phyloP scores from a whole-genome alignment of 2,113 vertebrate species.

The Larimichthys crocea region DNA sequence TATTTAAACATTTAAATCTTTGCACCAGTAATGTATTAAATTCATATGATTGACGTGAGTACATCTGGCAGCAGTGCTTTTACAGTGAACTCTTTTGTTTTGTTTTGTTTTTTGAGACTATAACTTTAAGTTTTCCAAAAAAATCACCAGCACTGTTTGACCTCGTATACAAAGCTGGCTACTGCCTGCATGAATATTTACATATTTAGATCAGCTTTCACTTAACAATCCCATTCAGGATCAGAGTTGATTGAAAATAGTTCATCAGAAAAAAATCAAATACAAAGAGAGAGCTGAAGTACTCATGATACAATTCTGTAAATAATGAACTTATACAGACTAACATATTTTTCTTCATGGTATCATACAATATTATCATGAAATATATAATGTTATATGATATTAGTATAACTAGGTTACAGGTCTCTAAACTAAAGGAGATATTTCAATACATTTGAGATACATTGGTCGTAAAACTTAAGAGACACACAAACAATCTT shows the following conservation, averaged over 20 bases:
- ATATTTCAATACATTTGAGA: not conserved
- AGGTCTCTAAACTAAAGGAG: not conserved
- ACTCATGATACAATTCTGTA: not conserved
- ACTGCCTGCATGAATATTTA: not conserved
- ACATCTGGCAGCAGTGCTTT: not conserved
- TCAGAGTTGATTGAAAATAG: not conserved
- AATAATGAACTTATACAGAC: not conserved
- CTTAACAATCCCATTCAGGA: not conserved
- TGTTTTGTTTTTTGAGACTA: not conserved
- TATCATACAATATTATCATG: not conserved
- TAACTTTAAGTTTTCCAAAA: not conserved
- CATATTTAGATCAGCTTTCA: slow-evolving; percentile 5
- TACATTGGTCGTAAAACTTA: not conserved
- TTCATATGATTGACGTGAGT: not conserved
- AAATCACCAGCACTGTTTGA: not conserved
- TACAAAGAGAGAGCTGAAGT: not conserved
- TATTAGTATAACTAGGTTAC: not conserved
- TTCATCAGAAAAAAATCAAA: not conserved
- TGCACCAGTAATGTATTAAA: not conserved
- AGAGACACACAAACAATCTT: not conserved
- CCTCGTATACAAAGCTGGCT: not conserved
- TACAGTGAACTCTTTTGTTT: not conserved
- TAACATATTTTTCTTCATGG: not conserved
- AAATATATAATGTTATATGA: not conserved
- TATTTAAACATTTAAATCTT: not conserved